A percentile compares a stretch with the other conserved stretches of the same genome.
phyloP scores from a whole-genome alignment of 2,888 invertebrate genomes.

The Drosophila pseudotalamancana region DNA sequence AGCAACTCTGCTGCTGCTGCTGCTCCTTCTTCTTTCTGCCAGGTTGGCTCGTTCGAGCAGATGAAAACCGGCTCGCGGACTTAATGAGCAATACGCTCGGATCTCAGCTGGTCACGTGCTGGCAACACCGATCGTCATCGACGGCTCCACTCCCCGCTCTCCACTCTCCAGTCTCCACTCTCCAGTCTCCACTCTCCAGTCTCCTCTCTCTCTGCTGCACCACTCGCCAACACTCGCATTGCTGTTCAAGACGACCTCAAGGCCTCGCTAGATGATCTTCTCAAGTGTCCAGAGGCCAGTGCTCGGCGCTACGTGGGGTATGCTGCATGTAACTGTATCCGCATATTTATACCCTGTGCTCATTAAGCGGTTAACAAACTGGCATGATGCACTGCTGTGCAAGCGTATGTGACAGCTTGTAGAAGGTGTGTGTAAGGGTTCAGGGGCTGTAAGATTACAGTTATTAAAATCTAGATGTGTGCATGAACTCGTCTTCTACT shows the following conservation, averaged over 20 bases:
- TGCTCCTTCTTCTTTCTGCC: not conserved
- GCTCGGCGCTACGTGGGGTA: slow-evolving; percentile 8
- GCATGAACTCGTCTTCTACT: not conserved
- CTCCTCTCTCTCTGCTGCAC: not conserved
- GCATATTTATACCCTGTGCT: slow-evolving; percentile 6
- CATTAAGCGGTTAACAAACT: no score
- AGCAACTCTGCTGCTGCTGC: not conserved
- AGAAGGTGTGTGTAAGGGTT: not conserved
- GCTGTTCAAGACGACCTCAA: slow-evolving; percentile 45
- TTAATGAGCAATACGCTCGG: slow-evolving; percentile 51
- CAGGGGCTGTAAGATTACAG: not conserved
- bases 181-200: not conserved
- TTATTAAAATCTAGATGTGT: not conserved
- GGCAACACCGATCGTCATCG: slow-evolving; percentile 30
- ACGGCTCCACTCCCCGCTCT: not conserved
- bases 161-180: not conserved
- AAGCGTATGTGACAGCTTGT: not conserved
- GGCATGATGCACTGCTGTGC: not conserved
- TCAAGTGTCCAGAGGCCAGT: slow-evolving; percentile 15
- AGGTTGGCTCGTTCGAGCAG: not conserved
- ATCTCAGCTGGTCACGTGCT: slow-evolving; percentile 60
- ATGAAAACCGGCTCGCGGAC: slow-evolving; percentile 54
- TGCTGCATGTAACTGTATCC: slow-evolving; percentile 22
- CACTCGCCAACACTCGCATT: slow-evolving; percentile 14
- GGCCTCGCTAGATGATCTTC: slow-evolving; percentile 36